Evolutionary conservation across 1,140 invertebrate species (phyloP).

Genomic region (Campoletis sonorensis): DNA sequence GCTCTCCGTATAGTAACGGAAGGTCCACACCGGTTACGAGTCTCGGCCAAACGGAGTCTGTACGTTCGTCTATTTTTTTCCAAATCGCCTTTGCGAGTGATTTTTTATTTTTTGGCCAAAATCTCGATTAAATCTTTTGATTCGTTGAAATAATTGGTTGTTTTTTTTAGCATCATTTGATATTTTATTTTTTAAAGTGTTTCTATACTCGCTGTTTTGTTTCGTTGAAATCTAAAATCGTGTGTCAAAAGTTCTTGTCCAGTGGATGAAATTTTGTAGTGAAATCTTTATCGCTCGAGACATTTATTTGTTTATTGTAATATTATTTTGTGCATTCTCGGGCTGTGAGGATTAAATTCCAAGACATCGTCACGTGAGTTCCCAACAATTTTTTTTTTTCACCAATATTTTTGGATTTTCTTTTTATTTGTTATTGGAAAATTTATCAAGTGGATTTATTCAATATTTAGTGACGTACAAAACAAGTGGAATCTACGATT

Average conservation of each 20-base stretch:
- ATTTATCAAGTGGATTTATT: neutral
- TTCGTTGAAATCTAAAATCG: neutral
- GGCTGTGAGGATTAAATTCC: neutral
- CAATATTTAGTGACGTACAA: too few species aligned
- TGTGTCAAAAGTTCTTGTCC: neutral
- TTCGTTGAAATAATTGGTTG: neutral
- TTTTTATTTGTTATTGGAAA: neutral
- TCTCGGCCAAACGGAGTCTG: conserved; percentile 48
- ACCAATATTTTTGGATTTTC: too few species aligned
- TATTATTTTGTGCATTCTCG: neutral
- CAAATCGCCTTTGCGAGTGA: too few species aligned
- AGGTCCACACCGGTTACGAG: conserved; percentile 59
- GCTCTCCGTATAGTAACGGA: conserved; percentile 60
- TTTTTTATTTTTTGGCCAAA: neutral
- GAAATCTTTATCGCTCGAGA: neutral
- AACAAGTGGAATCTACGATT: too few species aligned
- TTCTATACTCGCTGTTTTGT: neutral
- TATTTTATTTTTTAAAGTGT: neutral
- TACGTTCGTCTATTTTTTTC: conserved; percentile 42
- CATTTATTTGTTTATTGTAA: neutral
- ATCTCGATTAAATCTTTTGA: neutral
- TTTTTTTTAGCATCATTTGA: neutral
- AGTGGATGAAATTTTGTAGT: neutral
- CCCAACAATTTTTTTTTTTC: too few species aligned
- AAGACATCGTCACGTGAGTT: too few species aligned